phyloP scores from a whole-genome alignment of 2,113 vertebrate genomes.

The Phalacrocorax carbo region DNA sequence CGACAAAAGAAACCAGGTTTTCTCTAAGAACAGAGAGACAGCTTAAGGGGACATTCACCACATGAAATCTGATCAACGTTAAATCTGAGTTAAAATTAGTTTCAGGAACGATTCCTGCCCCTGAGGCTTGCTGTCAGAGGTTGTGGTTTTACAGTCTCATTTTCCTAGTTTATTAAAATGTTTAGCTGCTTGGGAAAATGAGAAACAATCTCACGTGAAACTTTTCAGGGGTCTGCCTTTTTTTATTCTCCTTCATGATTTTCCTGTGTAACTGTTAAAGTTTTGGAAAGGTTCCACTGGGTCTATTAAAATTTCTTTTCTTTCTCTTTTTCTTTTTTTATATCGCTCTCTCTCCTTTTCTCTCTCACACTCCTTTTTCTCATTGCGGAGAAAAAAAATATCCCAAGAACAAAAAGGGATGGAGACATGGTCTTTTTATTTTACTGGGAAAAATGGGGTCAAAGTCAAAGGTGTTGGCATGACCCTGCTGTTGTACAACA shows the following conservation, averaged over 20 bases:
- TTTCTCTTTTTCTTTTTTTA: neutral
- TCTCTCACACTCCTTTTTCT: neutral
- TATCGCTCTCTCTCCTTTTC: neutral
- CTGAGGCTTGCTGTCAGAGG: slow-evolving; percentile 52
- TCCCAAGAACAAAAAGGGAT: neutral
- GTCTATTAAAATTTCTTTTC: neutral
- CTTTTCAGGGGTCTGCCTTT: neutral
- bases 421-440: neutral
- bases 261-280: neutral
- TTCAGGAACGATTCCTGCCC: slow-evolving; percentile 38
- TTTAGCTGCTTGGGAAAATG: slow-evolving; percentile 42
- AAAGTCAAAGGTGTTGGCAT: slow-evolving; percentile 36
- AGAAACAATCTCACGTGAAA: slow-evolving; percentile 24
- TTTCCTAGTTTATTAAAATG: slow-evolving; percentile 56
- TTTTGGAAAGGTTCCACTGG: neutral
- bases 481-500: slow-evolving; percentile 39
- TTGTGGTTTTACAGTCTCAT: slow-evolving; percentile 37
- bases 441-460: slow-evolving; percentile 5
- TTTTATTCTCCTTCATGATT: neutral
- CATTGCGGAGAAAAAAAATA: neutral
- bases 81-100: slow-evolving; percentile 65
- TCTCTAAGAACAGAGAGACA: slow-evolving; percentile 49
- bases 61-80: slow-evolving; percentile 55
- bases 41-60: slow-evolving; percentile 39
- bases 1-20: slow-evolving; percentile 37